Base-by-base conservation (phyloP, 2,888 invertebrate species). In the Tachina fera region DNA sequence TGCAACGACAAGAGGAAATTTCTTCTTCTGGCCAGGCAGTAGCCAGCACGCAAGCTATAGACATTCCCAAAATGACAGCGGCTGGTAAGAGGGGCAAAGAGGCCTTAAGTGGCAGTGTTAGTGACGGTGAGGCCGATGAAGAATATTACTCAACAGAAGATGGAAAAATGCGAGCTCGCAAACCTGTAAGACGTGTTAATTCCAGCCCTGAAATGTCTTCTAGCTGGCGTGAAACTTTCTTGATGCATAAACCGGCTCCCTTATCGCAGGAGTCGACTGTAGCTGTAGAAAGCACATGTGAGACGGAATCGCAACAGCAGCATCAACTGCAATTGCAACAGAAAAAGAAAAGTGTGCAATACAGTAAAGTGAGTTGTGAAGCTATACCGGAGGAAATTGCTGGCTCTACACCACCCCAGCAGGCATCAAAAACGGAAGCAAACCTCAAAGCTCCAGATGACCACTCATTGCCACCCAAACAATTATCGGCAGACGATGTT, bases 151-250 rank as follows among this genome's bases (percentile, higher is more conserved):
- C 89, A 1, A 91, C 91, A 68, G 91, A 91, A n/a, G 92, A 93
- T 89, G 94, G 94, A 84, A 93, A 93, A 56, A 88, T 89, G 68
- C 88, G 91, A 89, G 95, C 95, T 0, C 94, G 97, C 13, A 97
- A 97, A 93, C 97, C 97, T 10, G 97, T 98, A 82, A 95, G 97
- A 1, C 94, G 97, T 85, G 97, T 97, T 60, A 97, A 97, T 94
- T 97, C 97, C 72, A 97, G 97, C 89, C 97, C 97, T 1, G 98
- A 98, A 94, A 97, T 98, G 97, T 97, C 96, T 84, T 96, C 97
- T 1, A 96, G 96, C 90, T 97, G 97, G 96, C 96, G 97, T 88
- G 95, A 95, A 92, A 95, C 95, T 85, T 95, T 95, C 89, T 91
- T 95, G 14, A 88, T 89, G 3, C 88, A 89, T 45, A 92, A 92